Conservation (phyloP, 2,113 vertebrate genomes). For the Xerus inauris region DNA sequence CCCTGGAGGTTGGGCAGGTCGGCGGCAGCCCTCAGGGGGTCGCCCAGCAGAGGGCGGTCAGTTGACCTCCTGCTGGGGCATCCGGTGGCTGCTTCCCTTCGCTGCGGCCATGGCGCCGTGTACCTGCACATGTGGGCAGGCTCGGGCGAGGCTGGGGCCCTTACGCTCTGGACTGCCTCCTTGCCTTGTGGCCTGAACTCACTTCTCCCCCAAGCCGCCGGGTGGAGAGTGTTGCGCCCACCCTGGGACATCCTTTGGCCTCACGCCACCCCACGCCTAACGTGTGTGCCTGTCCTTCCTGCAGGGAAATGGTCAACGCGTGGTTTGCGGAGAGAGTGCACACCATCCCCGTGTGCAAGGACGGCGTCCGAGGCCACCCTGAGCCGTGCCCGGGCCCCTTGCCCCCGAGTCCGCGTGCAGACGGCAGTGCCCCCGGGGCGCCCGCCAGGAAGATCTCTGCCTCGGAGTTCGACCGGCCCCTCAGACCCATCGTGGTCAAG, state of each 20-base stretch:
- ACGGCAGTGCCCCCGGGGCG: slow-evolving; percentile 86
- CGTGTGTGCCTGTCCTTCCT: slow-evolving; percentile 55
- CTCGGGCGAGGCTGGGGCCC: neutral
- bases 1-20: neutral
- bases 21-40: no score
- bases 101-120: no score
- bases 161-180: no score
- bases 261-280: neutral
- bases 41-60: no score
- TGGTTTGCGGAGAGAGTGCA: slow-evolving; percentile 99
- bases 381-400: slow-evolving; percentile 83
- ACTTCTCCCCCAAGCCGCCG: no score
- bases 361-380: slow-evolving; percentile 82
- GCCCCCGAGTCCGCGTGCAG: slow-evolving; percentile 80
- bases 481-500: slow-evolving; percentile 96
- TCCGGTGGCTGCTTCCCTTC: no score
- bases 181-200: no score
- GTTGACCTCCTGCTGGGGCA: no score
- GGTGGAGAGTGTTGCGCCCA: no score
- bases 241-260: neutral
- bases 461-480: slow-evolving; percentile 96
- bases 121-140: neutral
- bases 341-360: slow-evolving; percentile 92
- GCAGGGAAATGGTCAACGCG: slow-evolving; percentile 99
- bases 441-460: slow-evolving; percentile 97